phyloP scores from a whole-genome alignment of 1,140 invertebrate species.

The Halictus rubicundus region DNA sequence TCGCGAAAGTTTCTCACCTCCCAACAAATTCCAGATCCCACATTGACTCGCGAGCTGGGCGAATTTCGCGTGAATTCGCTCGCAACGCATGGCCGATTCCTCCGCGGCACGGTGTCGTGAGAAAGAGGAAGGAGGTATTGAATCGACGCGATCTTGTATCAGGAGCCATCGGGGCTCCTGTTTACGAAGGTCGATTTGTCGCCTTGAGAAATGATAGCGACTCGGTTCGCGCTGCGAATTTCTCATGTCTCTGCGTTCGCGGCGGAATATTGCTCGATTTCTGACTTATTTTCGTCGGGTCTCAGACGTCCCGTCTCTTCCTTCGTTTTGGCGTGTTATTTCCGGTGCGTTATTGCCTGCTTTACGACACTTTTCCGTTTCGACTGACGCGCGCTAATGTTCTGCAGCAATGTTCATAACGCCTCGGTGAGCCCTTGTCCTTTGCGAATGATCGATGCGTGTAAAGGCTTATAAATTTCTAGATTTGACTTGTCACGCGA shows the following conservation, averaged over 20 bases:
- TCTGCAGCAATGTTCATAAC: background rate
- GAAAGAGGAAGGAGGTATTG: background rate
- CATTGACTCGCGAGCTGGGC: background rate
- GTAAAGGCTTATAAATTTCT: no score
- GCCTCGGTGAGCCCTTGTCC: background rate
- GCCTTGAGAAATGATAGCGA: background rate
- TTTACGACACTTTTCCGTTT: background rate
- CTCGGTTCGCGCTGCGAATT: background rate
- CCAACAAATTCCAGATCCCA: background rate
- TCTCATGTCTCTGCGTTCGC: background rate
- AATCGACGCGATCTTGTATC: background rate
- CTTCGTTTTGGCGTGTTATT: background rate
- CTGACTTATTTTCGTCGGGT: background rate
- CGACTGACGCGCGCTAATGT: background rate
- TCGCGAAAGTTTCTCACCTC: constrained; percentile 19
- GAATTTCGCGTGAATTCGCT: constrained; percentile 16
- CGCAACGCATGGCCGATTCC: constrained; percentile 3
- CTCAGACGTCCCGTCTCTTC: background rate
- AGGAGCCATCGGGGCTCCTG: background rate
- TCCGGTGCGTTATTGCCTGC: background rate
- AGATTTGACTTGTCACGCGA: no score
- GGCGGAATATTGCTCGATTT: background rate
- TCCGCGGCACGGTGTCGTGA: background rate
- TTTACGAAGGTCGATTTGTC: constrained; percentile 2
- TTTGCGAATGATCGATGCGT: background rate